phyloP scores from a whole-genome alignment of 2,797 vertebrate species.

The Rhinoraja longicauda region DNA sequence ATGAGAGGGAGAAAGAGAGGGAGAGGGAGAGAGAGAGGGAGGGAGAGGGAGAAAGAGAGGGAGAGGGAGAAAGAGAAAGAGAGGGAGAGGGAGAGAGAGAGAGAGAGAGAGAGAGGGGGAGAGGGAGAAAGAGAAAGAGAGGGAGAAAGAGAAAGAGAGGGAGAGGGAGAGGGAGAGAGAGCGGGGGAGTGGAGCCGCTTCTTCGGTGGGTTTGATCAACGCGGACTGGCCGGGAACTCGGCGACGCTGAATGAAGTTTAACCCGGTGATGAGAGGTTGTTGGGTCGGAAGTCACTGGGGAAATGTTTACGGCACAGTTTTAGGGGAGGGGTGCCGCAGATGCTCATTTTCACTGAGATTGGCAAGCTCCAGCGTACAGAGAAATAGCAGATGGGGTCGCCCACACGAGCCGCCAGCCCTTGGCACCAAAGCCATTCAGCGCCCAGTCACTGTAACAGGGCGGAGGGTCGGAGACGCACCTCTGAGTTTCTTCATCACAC shows the following conservation, averaged over 20 bases:
- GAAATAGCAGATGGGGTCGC: background rate
- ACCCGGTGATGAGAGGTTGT: background rate
- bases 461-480: background rate
- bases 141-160: background rate
- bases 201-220: background rate
- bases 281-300: background rate
- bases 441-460: background rate
- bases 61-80: slow-evolving; percentile 38
- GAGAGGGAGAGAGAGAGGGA: slow-evolving; percentile 45
- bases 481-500: too few species aligned
- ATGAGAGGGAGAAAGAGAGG: slow-evolving; percentile 44
- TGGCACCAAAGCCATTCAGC: background rate
- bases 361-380: too few species aligned
- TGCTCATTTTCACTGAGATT: too few species aligned
- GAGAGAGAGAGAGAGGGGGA: slow-evolving; percentile 45
- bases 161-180: slow-evolving; percentile 44
- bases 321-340: background rate
- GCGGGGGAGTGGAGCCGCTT: slow-evolving; percentile 34
- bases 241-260: background rate
- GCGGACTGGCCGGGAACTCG: too few species aligned
- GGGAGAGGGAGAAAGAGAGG: slow-evolving; percentile 45
- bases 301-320: background rate
- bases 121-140: too few species aligned
- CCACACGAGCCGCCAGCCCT: background rate
- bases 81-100: slow-evolving; percentile 42